Percentiles rank a stretch among this genome's conserved stretches.
phyloP scores from a whole-genome alignment of 2,797 vertebrate genomes.

The Huso huso region DNA sequence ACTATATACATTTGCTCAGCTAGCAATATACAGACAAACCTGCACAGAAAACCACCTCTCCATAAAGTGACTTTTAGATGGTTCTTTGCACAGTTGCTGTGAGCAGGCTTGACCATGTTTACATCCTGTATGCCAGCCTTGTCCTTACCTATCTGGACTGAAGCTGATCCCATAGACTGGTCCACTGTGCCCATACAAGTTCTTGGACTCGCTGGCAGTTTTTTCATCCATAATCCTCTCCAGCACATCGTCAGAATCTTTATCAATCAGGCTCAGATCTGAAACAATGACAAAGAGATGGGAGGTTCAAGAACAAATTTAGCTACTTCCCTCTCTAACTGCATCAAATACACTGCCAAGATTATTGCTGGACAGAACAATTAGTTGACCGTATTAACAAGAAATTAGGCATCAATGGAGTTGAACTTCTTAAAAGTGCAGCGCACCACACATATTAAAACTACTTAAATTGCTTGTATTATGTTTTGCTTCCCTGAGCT shows the following conservation, averaged over 20 bases:
- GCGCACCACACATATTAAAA: background rate
- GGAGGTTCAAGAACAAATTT: background rate
- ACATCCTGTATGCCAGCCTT: no score
- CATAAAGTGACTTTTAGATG: no score
- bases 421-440: background rate
- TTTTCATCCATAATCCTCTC: slow-evolving; percentile 99
- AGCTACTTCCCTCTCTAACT: background rate
- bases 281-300: slow-evolving; percentile 31
- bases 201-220: slow-evolving; percentile 92
- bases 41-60: no score
- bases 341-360: background rate
- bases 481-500: no score
- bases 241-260: slow-evolving; percentile 95
- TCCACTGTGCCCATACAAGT: slow-evolving; percentile 91
- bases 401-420: background rate
- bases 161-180: slow-evolving; percentile 97
- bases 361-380: background rate
- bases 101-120: no score
- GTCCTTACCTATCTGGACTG: slow-evolving; percentile 87
- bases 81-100: no score
- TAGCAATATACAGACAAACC: no score
- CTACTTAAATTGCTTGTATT: background rate
- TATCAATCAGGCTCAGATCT: slow-evolving; percentile 97
- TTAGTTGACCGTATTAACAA: background rate
- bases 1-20: no score